Evolutionary conservation across 2,113 vertebrate genomes (phyloP).

Genomic region (Osmerus mordax): DNA sequence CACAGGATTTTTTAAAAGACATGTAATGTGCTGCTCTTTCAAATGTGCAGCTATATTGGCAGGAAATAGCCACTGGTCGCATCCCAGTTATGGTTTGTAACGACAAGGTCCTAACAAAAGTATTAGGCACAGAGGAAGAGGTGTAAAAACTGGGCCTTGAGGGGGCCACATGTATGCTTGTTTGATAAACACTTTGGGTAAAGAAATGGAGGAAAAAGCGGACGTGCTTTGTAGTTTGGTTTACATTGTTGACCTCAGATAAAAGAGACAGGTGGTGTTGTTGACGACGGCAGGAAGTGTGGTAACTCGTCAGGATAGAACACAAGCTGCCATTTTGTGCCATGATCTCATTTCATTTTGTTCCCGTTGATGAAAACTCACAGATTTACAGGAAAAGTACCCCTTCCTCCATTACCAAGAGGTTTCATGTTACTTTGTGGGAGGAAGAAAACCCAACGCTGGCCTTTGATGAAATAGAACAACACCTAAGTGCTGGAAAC

Average conservation of each 20-base stretch:
- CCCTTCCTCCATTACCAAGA: slow-evolving; percentile 52
- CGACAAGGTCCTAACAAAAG: slow-evolving; percentile 58
- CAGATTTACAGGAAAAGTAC: slow-evolving; percentile 58
- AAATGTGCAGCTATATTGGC: slow-evolving; percentile 10
- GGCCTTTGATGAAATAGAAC: slow-evolving; percentile 65
- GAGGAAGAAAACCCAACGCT: slow-evolving; percentile 45
- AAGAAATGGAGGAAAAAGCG: slow-evolving; percentile 51
- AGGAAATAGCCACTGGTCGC: slow-evolving; percentile 43
- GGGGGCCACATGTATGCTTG: slow-evolving; percentile 50
- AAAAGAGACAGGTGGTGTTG: slow-evolving; percentile 65
- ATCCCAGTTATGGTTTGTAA: slow-evolving; percentile 46
- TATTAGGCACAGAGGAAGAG: slow-evolving; percentile 50
- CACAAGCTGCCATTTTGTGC: slow-evolving; percentile 52
- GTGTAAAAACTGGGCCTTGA: slow-evolving; percentile 58
- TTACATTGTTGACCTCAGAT: slow-evolving; percentile 63
- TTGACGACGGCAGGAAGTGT: slow-evolving; percentile 46
- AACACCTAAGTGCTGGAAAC: slow-evolving; percentile 53
- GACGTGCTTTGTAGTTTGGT: slow-evolving; percentile 61
- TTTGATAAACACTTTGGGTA: slow-evolving; percentile 60
- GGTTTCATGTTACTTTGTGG: slow-evolving; percentile 58
- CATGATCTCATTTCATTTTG: slow-evolving; percentile 56
- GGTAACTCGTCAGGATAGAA: slow-evolving; percentile 27
- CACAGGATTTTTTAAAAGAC: not conserved
- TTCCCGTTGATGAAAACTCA: slow-evolving; percentile 50
- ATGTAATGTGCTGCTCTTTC: too few species aligned